Percentiles rank a stretch among this genome's conserved stretches.
These are phyloP conservation scores for Corythornis cristatus DNA, from an alignment of 2,113 vertebrate genomes.

Conservation along the genomic window DNA sequence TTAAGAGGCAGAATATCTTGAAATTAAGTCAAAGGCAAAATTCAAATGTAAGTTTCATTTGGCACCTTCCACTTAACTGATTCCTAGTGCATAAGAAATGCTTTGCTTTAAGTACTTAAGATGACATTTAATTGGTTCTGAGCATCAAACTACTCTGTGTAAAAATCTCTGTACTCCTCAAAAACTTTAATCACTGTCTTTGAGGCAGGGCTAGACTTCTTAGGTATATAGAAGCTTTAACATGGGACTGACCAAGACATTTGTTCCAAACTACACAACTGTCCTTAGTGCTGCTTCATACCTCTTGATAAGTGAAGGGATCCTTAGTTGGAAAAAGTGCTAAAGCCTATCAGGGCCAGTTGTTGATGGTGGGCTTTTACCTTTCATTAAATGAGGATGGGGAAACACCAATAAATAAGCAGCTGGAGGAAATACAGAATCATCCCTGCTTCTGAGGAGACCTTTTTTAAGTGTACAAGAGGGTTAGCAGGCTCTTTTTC, in stretches of 20 bases:
- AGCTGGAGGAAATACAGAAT: slow-evolving; percentile 35
- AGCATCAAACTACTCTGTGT: slow-evolving; percentile 7
- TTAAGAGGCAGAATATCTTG: slow-evolving; percentile 30
- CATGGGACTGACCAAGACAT: neutral
- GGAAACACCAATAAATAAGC: neutral
- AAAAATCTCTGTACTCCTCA: slow-evolving; percentile 44
- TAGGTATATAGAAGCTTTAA: slow-evolving; percentile 32
- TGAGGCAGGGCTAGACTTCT: slow-evolving; percentile 14
- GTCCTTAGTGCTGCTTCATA: neutral
- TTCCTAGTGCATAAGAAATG: slow-evolving; percentile 18
- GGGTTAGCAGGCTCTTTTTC: neutral
- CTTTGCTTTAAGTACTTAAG: slow-evolving; percentile 53
- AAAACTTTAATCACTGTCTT: slow-evolving; percentile 56
- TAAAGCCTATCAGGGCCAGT: neutral
- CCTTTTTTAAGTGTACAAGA: neutral
- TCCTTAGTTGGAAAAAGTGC: neutral
- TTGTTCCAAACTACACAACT: neutral
- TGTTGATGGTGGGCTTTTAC: neutral
- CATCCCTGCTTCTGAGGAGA: neutral
- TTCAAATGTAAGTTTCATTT: slow-evolving; percentile 61
- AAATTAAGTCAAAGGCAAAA: slow-evolving; percentile 60
- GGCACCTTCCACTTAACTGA: slow-evolving; percentile 62
- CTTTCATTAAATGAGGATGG: neutral
- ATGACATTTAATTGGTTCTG: slow-evolving; percentile 62
- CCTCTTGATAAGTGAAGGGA: neutral